Conservation (phyloP, 2,888 invertebrate genomes). For the Nephrocerus scutellatus region DNA sequence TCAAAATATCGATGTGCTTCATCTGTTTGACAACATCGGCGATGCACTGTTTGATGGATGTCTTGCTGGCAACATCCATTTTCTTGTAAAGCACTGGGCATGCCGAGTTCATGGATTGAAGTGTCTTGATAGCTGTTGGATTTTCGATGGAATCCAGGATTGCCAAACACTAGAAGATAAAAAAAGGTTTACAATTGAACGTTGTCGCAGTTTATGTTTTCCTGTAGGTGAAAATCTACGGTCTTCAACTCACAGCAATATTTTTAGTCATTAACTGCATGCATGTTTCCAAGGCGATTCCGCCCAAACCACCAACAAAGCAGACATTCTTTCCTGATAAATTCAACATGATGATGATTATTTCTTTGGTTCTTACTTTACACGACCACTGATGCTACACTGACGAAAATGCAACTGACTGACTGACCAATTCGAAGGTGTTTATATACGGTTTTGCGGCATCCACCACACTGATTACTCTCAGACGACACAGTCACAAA, state of each 20-base stretch:
- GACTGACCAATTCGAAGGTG: too few species aligned
- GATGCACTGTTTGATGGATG: slow-evolving; percentile 18
- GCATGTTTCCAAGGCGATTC: slow-evolving; percentile 36
- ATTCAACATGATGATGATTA: too few species aligned
- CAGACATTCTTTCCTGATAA: slow-evolving; percentile 33
- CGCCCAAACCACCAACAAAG: slow-evolving; percentile 38
- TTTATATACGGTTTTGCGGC: too few species aligned
- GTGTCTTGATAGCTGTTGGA: slow-evolving; percentile 27
- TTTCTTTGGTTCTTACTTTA: too few species aligned
- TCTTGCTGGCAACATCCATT: slow-evolving; percentile 25
- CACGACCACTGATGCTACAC: background rate
- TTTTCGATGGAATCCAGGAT: slow-evolving; percentile 31
- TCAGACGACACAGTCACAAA: too few species aligned
- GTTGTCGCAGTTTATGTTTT: slow-evolving; percentile 16
- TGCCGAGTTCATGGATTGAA: slow-evolving; percentile 26
- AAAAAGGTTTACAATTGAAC: slow-evolving; percentile 16
- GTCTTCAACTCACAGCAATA: slow-evolving; percentile 29
- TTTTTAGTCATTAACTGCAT: slow-evolving; percentile 32
- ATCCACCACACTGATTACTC: too few species aligned
- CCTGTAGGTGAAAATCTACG: background rate
- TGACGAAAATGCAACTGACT: background rate
- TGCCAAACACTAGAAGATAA: slow-evolving; percentile 23
- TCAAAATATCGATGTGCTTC: slow-evolving; percentile 33
- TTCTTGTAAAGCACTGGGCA: slow-evolving; percentile 22
- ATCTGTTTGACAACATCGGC: slow-evolving; percentile 25